phyloP scores from a whole-genome alignment of 2,797 vertebrate genomes.

The Sternarchorhynchus goeldii region DNA sequence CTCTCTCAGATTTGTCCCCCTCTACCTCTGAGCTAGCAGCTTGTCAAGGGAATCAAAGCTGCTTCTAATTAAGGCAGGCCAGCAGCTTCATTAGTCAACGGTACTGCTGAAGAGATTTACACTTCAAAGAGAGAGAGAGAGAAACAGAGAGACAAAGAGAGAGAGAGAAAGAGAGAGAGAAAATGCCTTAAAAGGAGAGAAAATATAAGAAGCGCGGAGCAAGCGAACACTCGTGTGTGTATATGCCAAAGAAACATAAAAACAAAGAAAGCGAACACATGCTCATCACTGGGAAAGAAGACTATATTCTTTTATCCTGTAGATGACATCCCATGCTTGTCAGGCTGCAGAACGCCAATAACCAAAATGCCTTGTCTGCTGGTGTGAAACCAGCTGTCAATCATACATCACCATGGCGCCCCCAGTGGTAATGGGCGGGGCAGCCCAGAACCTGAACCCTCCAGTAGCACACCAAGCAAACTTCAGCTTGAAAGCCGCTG shows the following conservation, averaged over 20 bases:
- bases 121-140: slow-evolving; percentile 54
- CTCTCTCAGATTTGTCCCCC: slow-evolving; percentile 5
- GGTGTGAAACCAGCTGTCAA: too few relatives aligned
- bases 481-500: too few relatives aligned
- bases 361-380: neutral
- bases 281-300: neutral
- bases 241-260: slow-evolving; percentile 2
- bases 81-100: slow-evolving; percentile 56
- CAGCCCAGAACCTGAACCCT: too few relatives aligned
- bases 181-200: neutral
- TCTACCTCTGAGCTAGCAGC: slow-evolving; percentile 12
- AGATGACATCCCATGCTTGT: neutral
- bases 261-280: slow-evolving; percentile 1
- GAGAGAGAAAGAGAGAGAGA: slow-evolving; percentile 18
- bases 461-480: too few relatives aligned
- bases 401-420: too few relatives aligned
- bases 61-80: slow-evolving; percentile 55
- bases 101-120: slow-evolving; percentile 56
- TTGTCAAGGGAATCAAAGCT: slow-evolving; percentile 49
- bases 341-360: neutral
- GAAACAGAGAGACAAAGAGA: slow-evolving; percentile 35
- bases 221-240: neutral
- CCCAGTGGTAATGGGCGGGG: too few relatives aligned
- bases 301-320: neutral
- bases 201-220: slow-evolving; percentile 8